Percentiles rank a stretch among this genome's conserved stretches.
These are phyloP conservation scores for Potorous gilbertii DNA, from an alignment of 2,797 vertebrate species.

Conservation along the genomic window DNA sequence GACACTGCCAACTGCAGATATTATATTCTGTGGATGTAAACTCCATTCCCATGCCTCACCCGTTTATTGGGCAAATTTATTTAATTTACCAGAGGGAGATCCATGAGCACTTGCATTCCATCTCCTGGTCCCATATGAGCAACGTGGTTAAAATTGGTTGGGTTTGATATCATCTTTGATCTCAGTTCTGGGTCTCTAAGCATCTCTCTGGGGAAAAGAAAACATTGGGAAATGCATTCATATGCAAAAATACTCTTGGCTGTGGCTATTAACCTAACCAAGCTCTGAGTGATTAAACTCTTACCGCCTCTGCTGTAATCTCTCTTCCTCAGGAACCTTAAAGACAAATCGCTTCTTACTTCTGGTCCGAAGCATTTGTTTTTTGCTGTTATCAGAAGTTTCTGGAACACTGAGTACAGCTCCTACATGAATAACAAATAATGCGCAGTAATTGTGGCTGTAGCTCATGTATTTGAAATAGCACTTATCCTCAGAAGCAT, in stretches of 20 bases:
- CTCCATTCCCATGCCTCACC: background rate
- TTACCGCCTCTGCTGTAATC: constrained; percentile 87
- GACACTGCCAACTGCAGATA: background rate
- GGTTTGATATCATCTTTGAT: constrained; percentile 97
- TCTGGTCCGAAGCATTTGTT: constrained; percentile 96
- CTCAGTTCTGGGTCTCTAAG: constrained; percentile 95
- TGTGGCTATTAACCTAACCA: fast-evolving
- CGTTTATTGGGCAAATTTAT: background rate
- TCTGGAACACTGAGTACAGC: constrained; percentile 92
- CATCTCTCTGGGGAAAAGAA: constrained; percentile 90
- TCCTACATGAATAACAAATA: constrained; percentile 83
- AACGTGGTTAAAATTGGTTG: constrained; percentile 98
- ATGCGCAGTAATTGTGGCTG: background rate
- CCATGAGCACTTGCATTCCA: constrained; percentile 99
- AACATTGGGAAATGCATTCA: background rate
- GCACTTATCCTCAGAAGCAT: background rate
- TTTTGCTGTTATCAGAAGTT: constrained; percentile 94
- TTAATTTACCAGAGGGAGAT: constrained; percentile 94
- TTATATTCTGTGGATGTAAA: background rate
- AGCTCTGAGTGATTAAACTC: background rate
- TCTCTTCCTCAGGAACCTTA: constrained; percentile 95
- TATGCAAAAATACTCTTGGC: background rate
- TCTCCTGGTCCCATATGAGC: constrained; percentile 99
- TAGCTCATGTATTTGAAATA: background rate
- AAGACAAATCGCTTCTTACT: constrained; percentile 98